Percentiles rank a stretch among this genome's conserved stretches.
Conservation (phyloP, 2,113 vertebrate species). For the Colossoma macropomum region DNA sequence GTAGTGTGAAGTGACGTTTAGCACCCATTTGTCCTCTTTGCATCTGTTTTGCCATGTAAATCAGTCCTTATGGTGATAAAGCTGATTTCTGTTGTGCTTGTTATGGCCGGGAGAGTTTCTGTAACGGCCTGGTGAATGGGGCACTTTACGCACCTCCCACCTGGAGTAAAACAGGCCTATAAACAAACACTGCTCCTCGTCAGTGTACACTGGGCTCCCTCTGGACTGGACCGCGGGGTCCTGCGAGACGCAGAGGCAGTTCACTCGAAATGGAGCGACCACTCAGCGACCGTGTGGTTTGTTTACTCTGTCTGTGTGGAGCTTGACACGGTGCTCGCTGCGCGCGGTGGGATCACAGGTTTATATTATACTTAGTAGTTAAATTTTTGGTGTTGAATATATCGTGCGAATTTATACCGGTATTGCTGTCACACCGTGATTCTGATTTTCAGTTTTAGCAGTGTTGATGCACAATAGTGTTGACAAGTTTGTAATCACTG, state of each 20-base stretch:
- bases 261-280: neutral
- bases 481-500: too few species aligned
- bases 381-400: too few species aligned
- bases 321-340: neutral
- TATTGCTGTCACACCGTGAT: too few species aligned
- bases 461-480: too few species aligned
- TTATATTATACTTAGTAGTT: neutral
- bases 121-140: slow-evolving; percentile 2
- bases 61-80: neutral
- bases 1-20: neutral
- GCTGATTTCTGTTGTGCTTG: slow-evolving; percentile 8
- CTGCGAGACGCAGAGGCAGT: too few species aligned
- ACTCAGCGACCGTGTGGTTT: neutral
- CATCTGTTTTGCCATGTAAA: slow-evolving; percentile 14
- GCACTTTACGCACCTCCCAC: neutral
- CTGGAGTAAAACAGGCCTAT: neutral
- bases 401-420: too few species aligned
- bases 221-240: too few species aligned
- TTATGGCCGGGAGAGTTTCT: neutral
- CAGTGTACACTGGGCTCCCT: neutral
- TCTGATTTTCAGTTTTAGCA: too few species aligned
- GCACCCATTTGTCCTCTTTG: neutral
- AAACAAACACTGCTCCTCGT: neutral
- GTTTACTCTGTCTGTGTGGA: neutral
- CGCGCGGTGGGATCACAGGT: neutral